Base-by-base conservation (phyloP, 2,797 vertebrate species). In the Syncerus caffer region DNA sequence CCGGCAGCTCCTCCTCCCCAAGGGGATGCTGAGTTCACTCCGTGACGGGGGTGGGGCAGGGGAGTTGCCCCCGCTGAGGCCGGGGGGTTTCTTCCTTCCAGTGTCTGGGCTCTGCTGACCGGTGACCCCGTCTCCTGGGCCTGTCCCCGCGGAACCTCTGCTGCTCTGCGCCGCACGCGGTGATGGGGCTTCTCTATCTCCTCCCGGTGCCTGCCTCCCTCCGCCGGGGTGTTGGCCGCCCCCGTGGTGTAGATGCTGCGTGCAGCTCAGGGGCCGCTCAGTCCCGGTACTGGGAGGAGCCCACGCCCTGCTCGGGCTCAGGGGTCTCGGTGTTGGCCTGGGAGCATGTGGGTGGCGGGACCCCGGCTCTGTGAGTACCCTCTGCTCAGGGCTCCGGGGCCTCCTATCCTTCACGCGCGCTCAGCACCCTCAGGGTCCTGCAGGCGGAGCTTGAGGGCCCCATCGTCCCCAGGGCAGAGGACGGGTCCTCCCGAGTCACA, bases 161-260 rank as follows among this genome's bases (percentile, higher is more conserved):
- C 23, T 6, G 21, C 64, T 34, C n/a, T 38, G 64, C 4, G 0
- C n/a, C 1, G 9, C n/a, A 0, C 0, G 17, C 17, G 16, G 64
- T 34, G n/a, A 67, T 67, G 62, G 62, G 17, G 31, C 62, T 21
- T 17, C 64, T n/a, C n/a, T 34, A 29, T 10, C 29, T 50, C 84
- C 74, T 64, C 47, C 8, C 7, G 58, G 1, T 5, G n/a, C 80
- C 21, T 45, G 57, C 42, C 1, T 91, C 51, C 85, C 83, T 27
- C 51, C 31, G 16, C 51, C 7, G 42, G 19, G 34, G 8, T 31
- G 1, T 57, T 19, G 29, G 27, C 71, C 51, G n/a, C 57, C 58
- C 84, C 80, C 42, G 7, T 45, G 12, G 42, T 84, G 57, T 79
- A 38, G 21, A 12, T n/a, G 62, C 42, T 31, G 16, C 42, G n/a